Evolutionary conservation across 1,140 invertebrate genomes (phyloP), one percentile per base, ranked within the genome.

Genomic region (Caerostris darwini): DNA sequence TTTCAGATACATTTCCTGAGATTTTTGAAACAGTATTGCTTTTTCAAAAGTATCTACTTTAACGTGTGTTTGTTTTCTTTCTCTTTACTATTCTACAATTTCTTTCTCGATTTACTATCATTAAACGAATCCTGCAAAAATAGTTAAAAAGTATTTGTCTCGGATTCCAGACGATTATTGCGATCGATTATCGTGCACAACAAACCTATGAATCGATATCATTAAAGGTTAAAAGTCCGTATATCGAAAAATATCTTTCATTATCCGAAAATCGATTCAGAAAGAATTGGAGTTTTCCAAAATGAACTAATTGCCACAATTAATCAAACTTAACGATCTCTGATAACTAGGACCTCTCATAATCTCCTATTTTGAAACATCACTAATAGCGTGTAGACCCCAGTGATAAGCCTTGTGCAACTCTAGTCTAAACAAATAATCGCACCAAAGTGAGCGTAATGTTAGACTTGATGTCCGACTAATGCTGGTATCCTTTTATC

Each of bases 221-320:
- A 59, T 59, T 87, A 87, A 61, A 34, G 85, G 85, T 59, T 50
- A 87, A 53, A 50, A 87, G 85, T 59, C 58, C 34, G 56, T 67
- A 59, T 50, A 61, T 77, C 71, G 71, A 64, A 88, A 88, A 88
- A 61, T 82, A 81, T 82, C 58, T 82, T 82, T 82, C 34, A 71
- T 82, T 91, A 91, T 91, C 90, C 7, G 71, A 91, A 81, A 91
- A 91, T 91, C 77, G 77, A 91, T 91, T 5, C 10, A n/a, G 61
- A 64, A 88, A 88, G 34, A 88, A 53, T 53, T 17, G 19, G 61
- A 69, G 59, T 81, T 34, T 64, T 64, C 58, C 53, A 12, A 54
- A 91, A 91, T 82, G 77, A 82, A 82, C 90, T 82, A 91, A 91
- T 91, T 91, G 50, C 54, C 57, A 14, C 56, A 77, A 91, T 91